Base-by-base conservation (phyloP, 2,888 invertebrate species). In the Lasioglossum vierecki region DNA sequence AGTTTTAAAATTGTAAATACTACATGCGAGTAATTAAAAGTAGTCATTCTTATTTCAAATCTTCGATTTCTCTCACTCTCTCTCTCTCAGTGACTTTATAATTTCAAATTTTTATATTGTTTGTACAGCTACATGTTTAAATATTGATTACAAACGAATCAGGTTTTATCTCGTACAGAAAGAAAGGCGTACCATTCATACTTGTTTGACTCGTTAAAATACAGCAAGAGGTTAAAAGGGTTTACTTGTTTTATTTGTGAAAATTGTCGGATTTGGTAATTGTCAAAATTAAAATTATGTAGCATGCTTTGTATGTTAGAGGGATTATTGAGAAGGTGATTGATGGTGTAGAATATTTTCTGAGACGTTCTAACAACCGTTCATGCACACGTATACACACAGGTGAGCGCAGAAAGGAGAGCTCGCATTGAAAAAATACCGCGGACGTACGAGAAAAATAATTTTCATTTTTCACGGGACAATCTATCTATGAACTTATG, bases 381-480 rank as follows among this genome's bases (percentile, higher is more conserved):
- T 82, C 85, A 83, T 86, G 89, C 86, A 90, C 90, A 83, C 80
- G 88, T 86, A 90, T 89, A 84, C 80, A 35, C 53, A 49, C 66
- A 30, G 15, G 53, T 41, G 89, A 90, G 86, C 86, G 80, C 75
- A 86, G 82, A 89, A 88, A 35, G 74, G 57, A 9, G 49, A 35
- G 76, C 88, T 80, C 84, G 83, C 81, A 63, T 71, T 78, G 74
- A 68, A 83, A 85, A 89, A 86, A 90, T 82, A 78, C 81, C 82
- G 76, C 57, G 81, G 76, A 80, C 82, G 73, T 44, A 63, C 44
- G 80, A 83, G 79, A 86, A 89, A 89, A 88, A 90, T 83, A 88
- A 90, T 73, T 86, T 72, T 85, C 81, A 46, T 81, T 77, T 66
- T 35, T 84, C 78, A 81, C 81, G 30, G 76, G 75, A 68, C 74